Evolutionary conservation across 1,140 invertebrate species (phyloP).

Genomic region (Ostrea edulis): DNA sequence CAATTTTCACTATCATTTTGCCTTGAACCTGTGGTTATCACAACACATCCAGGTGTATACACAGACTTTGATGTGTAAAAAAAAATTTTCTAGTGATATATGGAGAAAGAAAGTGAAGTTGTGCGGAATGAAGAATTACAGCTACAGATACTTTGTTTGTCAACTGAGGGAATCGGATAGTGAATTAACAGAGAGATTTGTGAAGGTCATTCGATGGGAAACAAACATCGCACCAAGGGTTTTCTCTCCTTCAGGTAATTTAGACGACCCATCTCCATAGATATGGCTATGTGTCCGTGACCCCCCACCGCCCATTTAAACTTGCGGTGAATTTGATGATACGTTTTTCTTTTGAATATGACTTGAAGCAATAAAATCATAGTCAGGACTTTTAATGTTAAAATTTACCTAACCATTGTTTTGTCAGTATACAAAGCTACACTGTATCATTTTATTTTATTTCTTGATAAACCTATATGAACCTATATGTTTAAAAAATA

Average conservation of each 20-base stretch:
- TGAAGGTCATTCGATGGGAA: constrained; percentile 91
- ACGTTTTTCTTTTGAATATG: too few relatives aligned
- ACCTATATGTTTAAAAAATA: too few relatives aligned
- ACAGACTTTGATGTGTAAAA: background rate
- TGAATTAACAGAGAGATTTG: constrained; percentile 78
- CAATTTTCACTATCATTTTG: background rate
- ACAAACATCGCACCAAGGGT: constrained; percentile 87
- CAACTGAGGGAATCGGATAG: constrained; percentile 79
- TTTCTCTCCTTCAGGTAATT: constrained; percentile 79
- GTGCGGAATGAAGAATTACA: constrained; percentile 84
- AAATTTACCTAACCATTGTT: too few relatives aligned
- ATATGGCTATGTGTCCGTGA: background rate
- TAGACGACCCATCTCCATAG: background rate
- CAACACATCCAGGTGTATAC: background rate
- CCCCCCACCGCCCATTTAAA: background rate
- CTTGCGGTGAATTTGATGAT: background rate
- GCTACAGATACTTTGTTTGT: constrained; percentile 90
- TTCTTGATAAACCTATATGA: too few relatives aligned
- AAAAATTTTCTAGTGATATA: constrained; percentile 62
- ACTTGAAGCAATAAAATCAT: too few relatives aligned
- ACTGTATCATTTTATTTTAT: too few relatives aligned
- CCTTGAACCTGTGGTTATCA: background rate
- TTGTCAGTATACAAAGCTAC: too few relatives aligned
- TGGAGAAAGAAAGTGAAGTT: constrained; percentile 79
- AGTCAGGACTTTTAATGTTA: too few relatives aligned